phyloP scores from a whole-genome alignment of 2,797 vertebrate genomes.

The Falco rusticolus region DNA sequence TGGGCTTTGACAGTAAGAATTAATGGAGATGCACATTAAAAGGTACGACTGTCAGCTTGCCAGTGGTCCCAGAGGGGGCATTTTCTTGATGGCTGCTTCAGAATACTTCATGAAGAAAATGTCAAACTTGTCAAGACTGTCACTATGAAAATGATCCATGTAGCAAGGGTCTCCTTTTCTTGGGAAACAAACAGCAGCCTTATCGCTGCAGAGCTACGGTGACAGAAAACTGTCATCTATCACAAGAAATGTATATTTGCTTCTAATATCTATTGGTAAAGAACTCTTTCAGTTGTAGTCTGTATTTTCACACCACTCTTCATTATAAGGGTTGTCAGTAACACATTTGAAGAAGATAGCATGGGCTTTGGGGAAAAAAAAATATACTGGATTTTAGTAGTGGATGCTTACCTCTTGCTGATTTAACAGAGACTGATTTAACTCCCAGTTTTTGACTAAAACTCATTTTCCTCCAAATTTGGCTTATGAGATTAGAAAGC shows the following conservation, averaged over 20 bases:
- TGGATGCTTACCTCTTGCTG: background rate
- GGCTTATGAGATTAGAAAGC: background rate
- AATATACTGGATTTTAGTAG: background rate
- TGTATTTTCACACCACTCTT: background rate
- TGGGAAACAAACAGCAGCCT: slow-evolving; percentile 82
- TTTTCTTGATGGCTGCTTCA: slow-evolving; percentile 79
- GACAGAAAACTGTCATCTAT: slow-evolving; percentile 71
- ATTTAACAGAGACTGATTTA: background rate
- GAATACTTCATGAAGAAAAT: slow-evolving; percentile 81
- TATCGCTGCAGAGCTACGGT: slow-evolving; percentile 62
- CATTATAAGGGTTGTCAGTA: background rate
- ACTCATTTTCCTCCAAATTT: background rate
- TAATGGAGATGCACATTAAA: slow-evolving; percentile 78
- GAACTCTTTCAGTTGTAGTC: slow-evolving; percentile 24
- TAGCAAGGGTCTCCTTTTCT: slow-evolving; percentile 77
- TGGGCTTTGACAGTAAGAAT: slow-evolving; percentile 71
- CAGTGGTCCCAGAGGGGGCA: slow-evolving; percentile 71
- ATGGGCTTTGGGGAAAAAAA: background rate
- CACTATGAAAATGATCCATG: slow-evolving; percentile 81
- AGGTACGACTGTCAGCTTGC: slow-evolving; percentile 78
- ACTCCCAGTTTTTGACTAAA: background rate
- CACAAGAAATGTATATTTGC: slow-evolving; percentile 56
- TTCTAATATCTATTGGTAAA: slow-evolving; percentile 58
- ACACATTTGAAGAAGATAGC: background rate
- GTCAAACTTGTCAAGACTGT: slow-evolving; percentile 82